Evolutionary conservation across 92 coral and sea anemone species (phyloP), one percentile per base, ranked within the genome.

Genomic region (Chrysogorgia sp.): DNA sequence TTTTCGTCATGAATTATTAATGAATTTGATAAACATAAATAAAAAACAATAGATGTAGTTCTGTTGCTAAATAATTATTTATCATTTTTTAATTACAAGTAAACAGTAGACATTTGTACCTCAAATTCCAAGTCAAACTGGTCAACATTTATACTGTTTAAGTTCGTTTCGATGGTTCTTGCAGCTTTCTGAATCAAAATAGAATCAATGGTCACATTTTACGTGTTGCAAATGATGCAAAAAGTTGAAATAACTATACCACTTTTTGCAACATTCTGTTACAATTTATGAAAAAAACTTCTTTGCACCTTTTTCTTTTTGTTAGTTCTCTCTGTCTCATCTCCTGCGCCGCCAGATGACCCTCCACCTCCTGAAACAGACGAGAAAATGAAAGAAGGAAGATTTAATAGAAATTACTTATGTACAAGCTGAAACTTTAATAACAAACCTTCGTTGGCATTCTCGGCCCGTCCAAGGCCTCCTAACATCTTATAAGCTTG

Each of bases 401-500:
- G 23, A 0, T 20, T 19, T 35, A 67, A 35, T 41, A 31, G 13
- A 31, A 33, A 5, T 37, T 12, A 37, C 43, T 4, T 37, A 37
- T 37, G 43, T 37, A 37, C 5, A 37, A 37, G 5, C 43, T 37
- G 43, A 37, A 37, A 5, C 43, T 21, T 48, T 80, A 3, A 34
- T 49, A 53, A 32, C 24, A 21, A 7, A 32, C 89, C 97, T 92
- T 89, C 78, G 33, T 79, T 86, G 57, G 83, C 77, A 40, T 94
- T 83, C 48, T 90, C 98, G 26, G 98, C 89, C 34, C 97, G 84
- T 22, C 98, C 98, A 23, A 94, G 82, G 34, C 98, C 98, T 52
- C 98, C 93, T 47, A 94, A 72, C 97, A 94, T 92, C 61, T 94
- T 94, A 59, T 94, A 94, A 3, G 97, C 93, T 81, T 94, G 97